Conservation (phyloP, 2,113 vertebrate genomes). For the Dolichotis patagonum region DNA sequence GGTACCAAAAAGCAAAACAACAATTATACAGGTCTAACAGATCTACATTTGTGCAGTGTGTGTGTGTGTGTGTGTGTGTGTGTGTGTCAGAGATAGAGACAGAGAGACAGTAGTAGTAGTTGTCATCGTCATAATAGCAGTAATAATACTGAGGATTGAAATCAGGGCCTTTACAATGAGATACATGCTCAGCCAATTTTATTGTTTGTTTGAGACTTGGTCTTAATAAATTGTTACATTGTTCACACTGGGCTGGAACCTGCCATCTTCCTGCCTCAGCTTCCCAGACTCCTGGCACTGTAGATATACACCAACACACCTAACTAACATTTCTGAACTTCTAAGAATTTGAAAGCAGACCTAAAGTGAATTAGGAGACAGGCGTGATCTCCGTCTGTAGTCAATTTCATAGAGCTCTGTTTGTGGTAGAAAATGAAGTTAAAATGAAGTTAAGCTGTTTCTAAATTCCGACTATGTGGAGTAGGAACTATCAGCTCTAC, state of each 20-base stretch:
- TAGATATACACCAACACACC: neutral
- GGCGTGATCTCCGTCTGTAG: constrained; percentile 48
- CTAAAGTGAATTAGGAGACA: constrained; percentile 33
- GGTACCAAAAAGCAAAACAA: no score
- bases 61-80: neutral
- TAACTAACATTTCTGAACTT: neutral
- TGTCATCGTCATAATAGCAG: no score
- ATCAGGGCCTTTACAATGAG: neutral
- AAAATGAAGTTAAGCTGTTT: constrained; percentile 33
- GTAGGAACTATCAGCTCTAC: neutral
- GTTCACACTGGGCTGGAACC: neutral
- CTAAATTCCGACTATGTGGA: neutral
- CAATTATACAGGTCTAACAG: neutral
- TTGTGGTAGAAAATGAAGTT: neutral
- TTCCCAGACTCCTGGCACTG: neutral
- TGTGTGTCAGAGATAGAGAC: no score
- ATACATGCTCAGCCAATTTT: neutral
- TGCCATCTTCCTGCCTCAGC: neutral
- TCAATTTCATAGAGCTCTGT: neutral
- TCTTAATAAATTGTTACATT: neutral
- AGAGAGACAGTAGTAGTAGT: no score
- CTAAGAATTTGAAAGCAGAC: neutral
- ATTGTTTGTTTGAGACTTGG: neutral
- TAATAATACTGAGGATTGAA: neutral
- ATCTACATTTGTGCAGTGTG: neutral